Evolutionary conservation across 30 jellyfish, hydroid and myxozoan genomes (phyloP), one percentile per base, ranked within the genome.

Genomic region (Aurelia coerulea): DNA sequence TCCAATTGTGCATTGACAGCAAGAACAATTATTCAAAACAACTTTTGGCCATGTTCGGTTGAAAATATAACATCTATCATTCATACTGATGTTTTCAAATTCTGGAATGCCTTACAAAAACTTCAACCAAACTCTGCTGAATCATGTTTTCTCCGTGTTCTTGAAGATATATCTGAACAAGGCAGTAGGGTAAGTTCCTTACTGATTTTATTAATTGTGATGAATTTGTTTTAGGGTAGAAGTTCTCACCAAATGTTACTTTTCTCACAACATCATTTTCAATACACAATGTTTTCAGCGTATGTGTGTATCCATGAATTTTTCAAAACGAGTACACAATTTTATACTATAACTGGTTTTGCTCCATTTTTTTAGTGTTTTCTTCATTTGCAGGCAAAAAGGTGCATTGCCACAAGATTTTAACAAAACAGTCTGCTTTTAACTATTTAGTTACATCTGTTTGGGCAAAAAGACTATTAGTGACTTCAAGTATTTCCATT

Each of bases 41-140:
- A 59, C 62, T 77, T 52, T 77, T 60, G 88, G 88, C 88, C 88
- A 62, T 29, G 78, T 60, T 29, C 88, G 1, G 64, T 77, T 10
- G 78, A 77, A 2, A 29, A 58, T 37, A 52, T 63, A 8, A 60
- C 76, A 42, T 58, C 88, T 2, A 77, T 77, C 62, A 59, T 77
- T 41, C 76, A 77, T 59, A 34, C 62, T 77, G 88, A 52, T 74
- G 84, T 74, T 52, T 74, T 74, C 84, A 31, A 74, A 56, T 42
- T 72, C 15, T 39, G 86, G 86, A 54, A 54, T 29, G 14, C 59
- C 41, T 76, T 76, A 2, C 86, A 54, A 56, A 76, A 76, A 76
- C 58, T 19, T 5, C 86, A 52, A 18, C 75, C 75, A 2, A 59
- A 59, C 39, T 76, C 50, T 10, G 51, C 78, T 17, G 75, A 52